A percentile compares a stretch with the other conserved stretches of the same genome.
phyloP scores from a whole-genome alignment of 2,888 invertebrate genomes.

The Gibbula magus region DNA sequence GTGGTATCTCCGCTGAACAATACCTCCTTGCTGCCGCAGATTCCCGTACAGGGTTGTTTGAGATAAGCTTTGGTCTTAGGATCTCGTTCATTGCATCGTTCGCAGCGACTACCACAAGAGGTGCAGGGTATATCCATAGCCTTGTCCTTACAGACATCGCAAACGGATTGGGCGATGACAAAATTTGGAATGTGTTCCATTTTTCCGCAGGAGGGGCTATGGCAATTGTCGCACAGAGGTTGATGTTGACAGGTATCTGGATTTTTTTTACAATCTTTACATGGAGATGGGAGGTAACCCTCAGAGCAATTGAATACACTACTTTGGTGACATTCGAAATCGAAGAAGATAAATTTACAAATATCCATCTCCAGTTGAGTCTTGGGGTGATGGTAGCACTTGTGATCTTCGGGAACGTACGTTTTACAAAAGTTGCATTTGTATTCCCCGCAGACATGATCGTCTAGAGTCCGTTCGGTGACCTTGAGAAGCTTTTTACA shows the following conservation, averaged over 20 bases:
- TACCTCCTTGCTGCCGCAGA: neutral
- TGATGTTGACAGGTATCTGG: neutral
- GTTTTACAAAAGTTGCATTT: neutral
- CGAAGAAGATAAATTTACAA: neutral
- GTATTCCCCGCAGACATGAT: neutral
- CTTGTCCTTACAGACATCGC: neutral
- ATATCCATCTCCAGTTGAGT: neutral
- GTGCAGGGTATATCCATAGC: neutral
- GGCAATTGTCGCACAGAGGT: neutral
- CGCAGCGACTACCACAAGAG: neutral
- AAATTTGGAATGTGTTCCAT: neutral
- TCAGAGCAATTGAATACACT: neutral
- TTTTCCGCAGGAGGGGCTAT: neutral
- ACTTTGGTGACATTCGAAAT: neutral
- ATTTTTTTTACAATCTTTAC: neutral
- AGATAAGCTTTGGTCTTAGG: neutral
- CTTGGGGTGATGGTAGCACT: neutral
- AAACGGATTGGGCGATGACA: neutral
- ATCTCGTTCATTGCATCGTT: neutral
- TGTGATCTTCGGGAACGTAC: neutral
- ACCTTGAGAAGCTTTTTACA: neutral
- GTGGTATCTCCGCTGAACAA: constrained; percentile 10
- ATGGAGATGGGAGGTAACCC: neutral
- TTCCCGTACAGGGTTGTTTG: neutral
- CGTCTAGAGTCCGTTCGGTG: neutral